phyloP scores from a whole-genome alignment of 2,888 invertebrate genomes.

The Aphodius sticticus region DNA sequence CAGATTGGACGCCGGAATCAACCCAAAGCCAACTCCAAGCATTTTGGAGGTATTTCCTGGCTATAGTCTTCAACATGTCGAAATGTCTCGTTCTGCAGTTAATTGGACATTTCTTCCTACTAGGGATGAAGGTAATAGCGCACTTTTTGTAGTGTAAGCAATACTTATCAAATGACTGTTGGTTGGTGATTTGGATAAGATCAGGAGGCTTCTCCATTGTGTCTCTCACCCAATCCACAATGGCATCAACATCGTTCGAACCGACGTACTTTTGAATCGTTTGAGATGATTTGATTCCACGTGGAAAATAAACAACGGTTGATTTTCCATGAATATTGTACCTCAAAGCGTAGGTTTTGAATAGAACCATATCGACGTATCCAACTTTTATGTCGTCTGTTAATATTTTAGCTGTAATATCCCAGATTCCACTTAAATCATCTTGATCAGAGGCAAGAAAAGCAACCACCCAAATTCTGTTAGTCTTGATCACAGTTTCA shows the following conservation, averaged over 20 bases:
- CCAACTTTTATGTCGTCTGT: constrained; percentile 4
- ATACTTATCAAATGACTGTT: not conserved
- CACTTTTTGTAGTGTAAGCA: constrained; percentile 13
- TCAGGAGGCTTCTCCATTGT: constrained; percentile 9
- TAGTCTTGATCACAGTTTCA: constrained; percentile 12
- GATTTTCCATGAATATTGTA: constrained; percentile 6
- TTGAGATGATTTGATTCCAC: not conserved
- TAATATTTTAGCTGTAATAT: constrained; percentile 4
- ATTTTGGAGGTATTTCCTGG: constrained; percentile 8
- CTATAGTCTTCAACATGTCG: not conserved
- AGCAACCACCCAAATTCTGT: constrained; percentile 15
- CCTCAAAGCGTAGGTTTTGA: constrained; percentile 4
- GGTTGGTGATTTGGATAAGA: not conserved
- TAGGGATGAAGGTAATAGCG: constrained; percentile 9
- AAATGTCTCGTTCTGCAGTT: not conserved
- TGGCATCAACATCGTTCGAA: not conserved
- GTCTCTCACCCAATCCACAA: constrained; percentile 20
- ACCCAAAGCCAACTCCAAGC: constrained; percentile 18
- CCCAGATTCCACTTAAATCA: constrained; percentile 6
- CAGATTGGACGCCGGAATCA: constrained; percentile 10
- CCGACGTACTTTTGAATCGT: constrained; percentile 12
- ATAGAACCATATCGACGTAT: constrained; percentile 9
- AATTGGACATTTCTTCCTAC: not conserved
- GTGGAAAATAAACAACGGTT: not conserved
- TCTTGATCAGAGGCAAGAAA: constrained; percentile 4